A percentile compares a stretch with the other conserved stretches of the same genome.
Conservation (phyloP, 2,113 vertebrate species). For the Thamnophis sirtalis region DNA sequence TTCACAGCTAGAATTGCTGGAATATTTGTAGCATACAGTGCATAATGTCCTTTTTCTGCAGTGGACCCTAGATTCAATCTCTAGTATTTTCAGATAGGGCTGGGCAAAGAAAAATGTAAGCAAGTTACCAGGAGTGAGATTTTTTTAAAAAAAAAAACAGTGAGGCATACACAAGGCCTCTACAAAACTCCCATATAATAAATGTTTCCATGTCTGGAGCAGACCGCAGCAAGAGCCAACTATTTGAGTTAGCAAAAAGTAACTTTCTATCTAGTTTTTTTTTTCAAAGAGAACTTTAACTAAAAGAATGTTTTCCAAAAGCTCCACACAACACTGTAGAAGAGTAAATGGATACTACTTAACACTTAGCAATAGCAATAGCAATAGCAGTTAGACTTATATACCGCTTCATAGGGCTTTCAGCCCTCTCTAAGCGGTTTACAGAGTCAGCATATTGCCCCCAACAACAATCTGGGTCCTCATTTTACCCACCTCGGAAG, state of each 20-base stretch:
- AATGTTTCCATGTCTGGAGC: background rate
- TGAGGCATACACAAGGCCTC: background rate
- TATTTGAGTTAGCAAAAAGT: background rate
- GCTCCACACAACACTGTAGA: background rate
- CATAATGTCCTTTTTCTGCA: background rate
- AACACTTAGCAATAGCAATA: too few relatives aligned
- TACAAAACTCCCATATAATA: background rate
- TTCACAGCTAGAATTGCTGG: background rate
- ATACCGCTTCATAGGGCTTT: too few relatives aligned
- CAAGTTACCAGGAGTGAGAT: background rate
- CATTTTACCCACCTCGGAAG: too few relatives aligned
- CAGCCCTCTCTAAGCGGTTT: too few relatives aligned
- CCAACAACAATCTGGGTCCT: too few relatives aligned
- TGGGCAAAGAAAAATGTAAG: background rate
- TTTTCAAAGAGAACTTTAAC: background rate
- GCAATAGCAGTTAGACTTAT: too few relatives aligned
- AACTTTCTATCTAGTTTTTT: background rate
- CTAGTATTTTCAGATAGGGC: background rate
- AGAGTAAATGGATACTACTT: background rate
- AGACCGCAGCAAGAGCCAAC: background rate
- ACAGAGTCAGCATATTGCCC: too few relatives aligned
- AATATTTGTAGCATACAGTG: background rate
- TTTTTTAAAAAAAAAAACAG: background rate
- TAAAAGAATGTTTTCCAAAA: too few relatives aligned
- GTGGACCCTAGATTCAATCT: background rate